phyloP scores from a whole-genome alignment of 1,140 invertebrate genomes.

The Macrobrachium rosenbergii region DNA sequence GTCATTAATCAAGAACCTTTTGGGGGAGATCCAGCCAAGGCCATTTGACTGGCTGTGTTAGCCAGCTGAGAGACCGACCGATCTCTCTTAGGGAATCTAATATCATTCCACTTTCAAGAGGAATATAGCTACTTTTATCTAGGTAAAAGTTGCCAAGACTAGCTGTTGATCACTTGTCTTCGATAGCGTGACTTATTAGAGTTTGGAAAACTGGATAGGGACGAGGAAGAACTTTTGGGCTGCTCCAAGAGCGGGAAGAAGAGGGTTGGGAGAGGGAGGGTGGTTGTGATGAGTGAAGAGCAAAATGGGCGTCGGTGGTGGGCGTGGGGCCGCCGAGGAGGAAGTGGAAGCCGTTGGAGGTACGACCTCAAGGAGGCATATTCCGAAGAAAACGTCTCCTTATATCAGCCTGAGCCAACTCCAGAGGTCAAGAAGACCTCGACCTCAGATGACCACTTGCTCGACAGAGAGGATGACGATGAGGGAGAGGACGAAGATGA shows the following conservation, averaged over 20 bases:
- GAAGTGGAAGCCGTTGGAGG: constrained; percentile 28
- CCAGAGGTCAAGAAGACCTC: constrained; percentile 33
- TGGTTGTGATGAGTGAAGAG: constrained; percentile 32
- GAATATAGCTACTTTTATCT: too few relatives aligned
- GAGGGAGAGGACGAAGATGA: constrained; percentile 24
- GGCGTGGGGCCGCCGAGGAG: constrained; percentile 39
- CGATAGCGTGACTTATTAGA: too few relatives aligned
- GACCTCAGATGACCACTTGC: constrained; percentile 51
- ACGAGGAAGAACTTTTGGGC: too few relatives aligned
- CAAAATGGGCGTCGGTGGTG: constrained; percentile 32
- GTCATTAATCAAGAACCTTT: not conserved
- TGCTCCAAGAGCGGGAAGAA: not conserved
- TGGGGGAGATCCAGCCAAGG: not conserved
- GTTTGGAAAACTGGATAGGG: too few relatives aligned
- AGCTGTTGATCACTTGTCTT: too few relatives aligned
- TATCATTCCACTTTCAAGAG: too few relatives aligned
- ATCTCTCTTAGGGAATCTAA: too few relatives aligned
- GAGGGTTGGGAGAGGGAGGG: not conserved
- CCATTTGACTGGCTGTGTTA: too few relatives aligned
- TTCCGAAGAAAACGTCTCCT: constrained; percentile 49
- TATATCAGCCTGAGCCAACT: constrained; percentile 31
- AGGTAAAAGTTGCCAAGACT: too few relatives aligned
- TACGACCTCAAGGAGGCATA: constrained; percentile 47
- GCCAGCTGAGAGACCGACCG: too few relatives aligned
- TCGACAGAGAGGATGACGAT: constrained; percentile 18